A percentile compares a stretch with the other conserved stretches of the same genome.
phyloP scores from a whole-genome alignment of 2,113 vertebrate genomes.

The Aldabrachelys gigantea region DNA sequence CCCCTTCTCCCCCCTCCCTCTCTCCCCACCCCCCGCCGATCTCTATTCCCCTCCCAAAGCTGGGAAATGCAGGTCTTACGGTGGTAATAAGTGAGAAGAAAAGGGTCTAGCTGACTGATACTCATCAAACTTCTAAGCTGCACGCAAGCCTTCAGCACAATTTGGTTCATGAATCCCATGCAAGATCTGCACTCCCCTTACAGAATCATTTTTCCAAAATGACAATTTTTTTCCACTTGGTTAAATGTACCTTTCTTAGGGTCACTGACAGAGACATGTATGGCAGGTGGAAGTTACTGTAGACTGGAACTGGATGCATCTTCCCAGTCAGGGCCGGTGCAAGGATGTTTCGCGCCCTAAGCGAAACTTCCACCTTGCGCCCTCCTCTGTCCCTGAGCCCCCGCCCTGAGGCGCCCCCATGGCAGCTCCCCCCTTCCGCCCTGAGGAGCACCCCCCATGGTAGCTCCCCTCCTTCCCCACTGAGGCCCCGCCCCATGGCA shows the following conservation, averaged over 20 bases:
- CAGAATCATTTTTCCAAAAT: neutral
- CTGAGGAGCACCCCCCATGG: no score
- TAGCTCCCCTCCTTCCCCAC: no score
- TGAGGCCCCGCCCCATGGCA: no score
- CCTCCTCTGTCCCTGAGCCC: no score
- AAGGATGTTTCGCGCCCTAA: no score
- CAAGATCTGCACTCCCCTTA: neutral
- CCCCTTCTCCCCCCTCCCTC: no score
- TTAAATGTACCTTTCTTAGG: neutral
- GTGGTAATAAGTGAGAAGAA: neutral
- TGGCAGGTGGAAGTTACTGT: neutral
- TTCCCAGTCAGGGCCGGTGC: no score
- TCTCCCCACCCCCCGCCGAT: rapidly evolving
- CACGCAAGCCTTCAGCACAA: rapidly evolving
- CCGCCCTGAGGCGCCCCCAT: no score
- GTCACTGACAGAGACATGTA: neutral
- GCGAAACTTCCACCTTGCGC: no score
- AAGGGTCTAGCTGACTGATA: neutral
- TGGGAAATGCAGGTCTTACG: neutral
- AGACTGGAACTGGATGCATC: neutral
- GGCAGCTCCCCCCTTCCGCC: no score
- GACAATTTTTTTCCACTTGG: neutral
- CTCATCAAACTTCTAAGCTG: neutral
- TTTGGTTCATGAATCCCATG: neutral
- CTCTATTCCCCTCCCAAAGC: rapidly evolving